Evolutionary conservation across 2,113 vertebrate genomes (phyloP), one percentile per base, ranked within the genome.

Genomic region (Xenotilapia flavipinnis): DNA sequence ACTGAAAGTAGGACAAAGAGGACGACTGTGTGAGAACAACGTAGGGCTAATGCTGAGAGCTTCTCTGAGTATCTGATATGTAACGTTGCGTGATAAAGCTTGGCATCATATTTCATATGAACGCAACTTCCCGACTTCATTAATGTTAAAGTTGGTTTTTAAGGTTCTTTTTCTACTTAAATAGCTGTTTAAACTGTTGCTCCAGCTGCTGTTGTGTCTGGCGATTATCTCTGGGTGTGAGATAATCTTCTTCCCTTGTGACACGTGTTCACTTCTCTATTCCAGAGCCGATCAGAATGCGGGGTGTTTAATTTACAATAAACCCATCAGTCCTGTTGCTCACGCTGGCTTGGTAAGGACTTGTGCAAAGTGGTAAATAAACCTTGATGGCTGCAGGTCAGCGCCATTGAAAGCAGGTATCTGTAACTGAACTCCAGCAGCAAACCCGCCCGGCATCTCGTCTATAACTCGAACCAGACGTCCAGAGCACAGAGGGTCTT

Each of bases 381-480:
- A 75, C n/a, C 31, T 7, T 49, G 40, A 15, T 2, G 8, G 6
- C 75, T 53, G 54, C 31, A 23, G 80, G 21, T 79, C 83, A n/a
- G 26, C 6, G 1, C 56, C 5, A 12, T 33, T 70, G 77, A 86
- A 36, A 79, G 45, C 82, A 9, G 86, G 40, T 60, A 12, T 89
- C 84, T 87, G 54, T 65, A 62, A 79, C 40, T 86, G 89, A 87
- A 86, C 82, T 79, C 86, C 68, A 21, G 23, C 26, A 15, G 56
- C 79, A 23, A 84, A 84, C 60, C 80, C 83, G 2, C 13, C n/a
- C 7, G 2, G 83, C 87, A 36, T 51, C 86, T 62, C 38, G 1
- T 68, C 60, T 51, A 10, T 87, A 93, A 93, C 86, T 87, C 53
- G 54, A 89, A 90, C 36, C 92, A 91, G 87, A 87, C 80, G 2